Evolutionary conservation across 2,888 invertebrate genomes (phyloP), one percentile per base, ranked within the genome.

Genomic region (Philereme vetulata): DNA sequence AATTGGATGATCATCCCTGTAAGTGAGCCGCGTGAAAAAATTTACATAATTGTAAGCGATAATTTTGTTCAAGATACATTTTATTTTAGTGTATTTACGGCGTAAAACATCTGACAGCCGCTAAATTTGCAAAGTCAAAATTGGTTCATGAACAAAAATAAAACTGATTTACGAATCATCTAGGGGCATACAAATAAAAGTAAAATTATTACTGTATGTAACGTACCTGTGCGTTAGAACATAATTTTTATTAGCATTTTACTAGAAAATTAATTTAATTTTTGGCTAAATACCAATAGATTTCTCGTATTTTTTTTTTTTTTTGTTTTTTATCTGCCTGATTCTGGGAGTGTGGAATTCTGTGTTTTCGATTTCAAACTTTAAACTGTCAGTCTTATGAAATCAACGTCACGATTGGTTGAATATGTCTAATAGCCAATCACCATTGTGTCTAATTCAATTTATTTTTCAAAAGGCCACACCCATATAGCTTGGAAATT

Each of bases 31-130:
- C 89, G 76, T 88, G 84, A 84, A 88, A 86, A 78, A 75, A 70
- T 76, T 70, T 74, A 57, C 65, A 74, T 64, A 34, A 21, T 21
- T 42, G 38, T 49, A 56, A 47, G 42, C 4, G 7, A 52, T 58
- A 54, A 47, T 56, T 47, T 50, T 36, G 10, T 46, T 33, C 51
- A 60, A 51, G 45, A 55, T 51, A 38, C 46, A 56, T 35, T 48
- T 36, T 4, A 52, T 11, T 34, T 44, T 9, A 72, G 78, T 78
- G 75, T 75, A 75, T 71, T 78, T 84, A 72, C 84, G 84, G 86
- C 89, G 90, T 90, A 90, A 90, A 92, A 91, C 90, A 90, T 87
- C 84, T 92, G 91, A 92, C 91, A 92, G 87, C 88, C 90, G 91
- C 87, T 81, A 82, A 82, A 81, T 82, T 78, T 80, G 43, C 38